phyloP scores from a whole-genome alignment of 1,140 invertebrate species.

The Notospermus geniculatus region DNA sequence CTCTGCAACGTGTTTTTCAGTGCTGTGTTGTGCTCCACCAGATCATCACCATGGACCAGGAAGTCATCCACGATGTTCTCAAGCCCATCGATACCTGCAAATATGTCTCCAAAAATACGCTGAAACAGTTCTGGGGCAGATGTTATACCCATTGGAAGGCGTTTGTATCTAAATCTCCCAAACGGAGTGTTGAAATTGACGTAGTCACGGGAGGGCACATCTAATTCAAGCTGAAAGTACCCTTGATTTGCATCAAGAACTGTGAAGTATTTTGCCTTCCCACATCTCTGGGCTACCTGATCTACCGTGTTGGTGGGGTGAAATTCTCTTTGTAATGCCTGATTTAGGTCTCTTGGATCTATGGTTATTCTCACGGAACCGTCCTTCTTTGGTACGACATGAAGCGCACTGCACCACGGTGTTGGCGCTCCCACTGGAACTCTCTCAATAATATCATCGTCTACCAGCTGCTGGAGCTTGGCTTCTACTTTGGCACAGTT shows the following conservation, averaged over 20 bases:
- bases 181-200: neutral
- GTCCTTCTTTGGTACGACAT: constrained; percentile 1
- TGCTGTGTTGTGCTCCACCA: neutral
- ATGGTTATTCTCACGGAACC: neutral
- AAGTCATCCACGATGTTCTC: neutral
- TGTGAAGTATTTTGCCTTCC: neutral
- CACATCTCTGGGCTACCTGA: neutral
- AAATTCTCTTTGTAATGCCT: neutral
- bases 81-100: neutral
- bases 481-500: no score
- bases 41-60: neutral
- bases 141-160: constrained; percentile 1
- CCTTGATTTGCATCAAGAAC: neutral
- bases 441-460: neutral
- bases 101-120: neutral
- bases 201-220: neutral
- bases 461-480: neutral
- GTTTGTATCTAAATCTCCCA: constrained; percentile 1
- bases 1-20: neutral
- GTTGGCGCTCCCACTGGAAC: neutral
- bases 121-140: constrained; percentile 1
- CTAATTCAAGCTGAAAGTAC: neutral
- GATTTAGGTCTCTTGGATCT: neutral
- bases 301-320: neutral
- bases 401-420: neutral